phyloP scores from a whole-genome alignment of 2,888 invertebrate genomes.

The Dromius quadrimaculatus region DNA sequence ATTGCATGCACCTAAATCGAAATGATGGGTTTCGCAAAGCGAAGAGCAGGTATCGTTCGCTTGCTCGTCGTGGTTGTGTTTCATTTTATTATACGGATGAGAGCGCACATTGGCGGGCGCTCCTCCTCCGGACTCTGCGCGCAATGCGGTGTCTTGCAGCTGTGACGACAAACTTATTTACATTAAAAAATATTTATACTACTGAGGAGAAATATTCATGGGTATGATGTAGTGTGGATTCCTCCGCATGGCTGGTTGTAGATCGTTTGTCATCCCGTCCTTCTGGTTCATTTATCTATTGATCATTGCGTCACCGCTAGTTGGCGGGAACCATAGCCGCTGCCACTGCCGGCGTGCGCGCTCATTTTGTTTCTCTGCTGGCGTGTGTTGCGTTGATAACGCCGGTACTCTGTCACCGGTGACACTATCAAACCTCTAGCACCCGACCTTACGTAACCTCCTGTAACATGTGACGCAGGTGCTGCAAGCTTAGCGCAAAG shows the following conservation, averaged over 20 bases:
- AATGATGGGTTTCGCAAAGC: slow-evolving; percentile 54
- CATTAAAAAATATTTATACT: too few species aligned
- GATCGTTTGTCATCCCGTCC: slow-evolving; percentile 52
- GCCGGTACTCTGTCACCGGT: slow-evolving; percentile 70
- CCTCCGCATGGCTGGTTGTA: slow-evolving; percentile 27
- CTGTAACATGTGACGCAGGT: slow-evolving; percentile 23
- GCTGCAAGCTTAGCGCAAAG: slow-evolving; percentile 41
- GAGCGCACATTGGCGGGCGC: slow-evolving; percentile 26
- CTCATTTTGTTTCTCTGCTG: slow-evolving; percentile 69
- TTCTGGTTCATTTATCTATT: slow-evolving; percentile 53
- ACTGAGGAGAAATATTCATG: not conserved
- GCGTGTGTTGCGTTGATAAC: slow-evolving; percentile 70
- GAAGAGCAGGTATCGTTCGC: slow-evolving; percentile 27
- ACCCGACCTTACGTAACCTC: slow-evolving; percentile 56
- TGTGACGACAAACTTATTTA: too few species aligned
- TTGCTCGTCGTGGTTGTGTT: not conserved
- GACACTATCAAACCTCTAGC: slow-evolving; percentile 66
- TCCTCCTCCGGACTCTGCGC: not conserved
- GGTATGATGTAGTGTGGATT: not conserved
- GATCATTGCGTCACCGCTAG: slow-evolving; percentile 59
- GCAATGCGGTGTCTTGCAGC: slow-evolving; percentile 34
- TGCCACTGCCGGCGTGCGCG: slow-evolving; percentile 58
- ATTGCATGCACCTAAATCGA: slow-evolving; percentile 55
- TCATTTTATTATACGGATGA: slow-evolving; percentile 38
- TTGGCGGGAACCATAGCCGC: slow-evolving; percentile 63